These are phyloP conservation scores for Calliopum simillimum DNA, from an alignment of 2,888 invertebrate genomes.

Conservation along the genomic window DNA sequence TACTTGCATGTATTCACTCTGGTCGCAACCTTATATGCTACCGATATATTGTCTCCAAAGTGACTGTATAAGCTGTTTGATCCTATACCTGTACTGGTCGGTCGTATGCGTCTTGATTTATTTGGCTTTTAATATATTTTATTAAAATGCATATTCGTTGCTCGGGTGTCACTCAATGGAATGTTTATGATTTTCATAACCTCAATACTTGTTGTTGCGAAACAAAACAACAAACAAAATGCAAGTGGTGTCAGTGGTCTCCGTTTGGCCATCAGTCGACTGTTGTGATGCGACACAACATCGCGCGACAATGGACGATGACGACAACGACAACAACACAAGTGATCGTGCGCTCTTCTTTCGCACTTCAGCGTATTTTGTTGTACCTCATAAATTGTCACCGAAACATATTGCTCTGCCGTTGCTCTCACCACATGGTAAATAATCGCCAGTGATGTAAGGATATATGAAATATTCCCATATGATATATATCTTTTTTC, in stretches of 20 bases:
- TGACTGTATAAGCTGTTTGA: too few species aligned
- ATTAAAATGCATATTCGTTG: conserved; percentile 69
- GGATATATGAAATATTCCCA: too few species aligned
- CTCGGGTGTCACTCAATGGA: conserved; percentile 65
- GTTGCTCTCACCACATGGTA: conserved; percentile 20
- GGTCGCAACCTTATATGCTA: too few species aligned
- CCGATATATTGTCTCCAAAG: too few species aligned
- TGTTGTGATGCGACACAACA: too few species aligned
- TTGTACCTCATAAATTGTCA: conserved; percentile 64
- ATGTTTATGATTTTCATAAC: conserved; percentile 68
- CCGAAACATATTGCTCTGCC: conserved; percentile 51
- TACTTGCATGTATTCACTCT: too few species aligned
- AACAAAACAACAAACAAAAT: too few species aligned
- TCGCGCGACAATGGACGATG: too few species aligned
- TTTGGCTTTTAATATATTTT: conserved; percentile 68
- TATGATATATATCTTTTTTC: too few species aligned
- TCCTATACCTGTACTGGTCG: conserved; percentile 6
- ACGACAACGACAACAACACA: too few species aligned
- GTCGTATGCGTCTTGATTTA: conserved; percentile 61
- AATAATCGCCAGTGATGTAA: neutral
- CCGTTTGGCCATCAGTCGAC: too few species aligned
- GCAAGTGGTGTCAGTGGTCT: too few species aligned
- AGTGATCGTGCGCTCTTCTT: neutral
- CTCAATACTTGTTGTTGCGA: conserved; percentile 3
- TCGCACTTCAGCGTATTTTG: conserved; percentile 42